A percentile compares a stretch with the other conserved stretches of the same genome.
phyloP scores from a whole-genome alignment of 1,140 invertebrate species.

The Mya arenaria region DNA sequence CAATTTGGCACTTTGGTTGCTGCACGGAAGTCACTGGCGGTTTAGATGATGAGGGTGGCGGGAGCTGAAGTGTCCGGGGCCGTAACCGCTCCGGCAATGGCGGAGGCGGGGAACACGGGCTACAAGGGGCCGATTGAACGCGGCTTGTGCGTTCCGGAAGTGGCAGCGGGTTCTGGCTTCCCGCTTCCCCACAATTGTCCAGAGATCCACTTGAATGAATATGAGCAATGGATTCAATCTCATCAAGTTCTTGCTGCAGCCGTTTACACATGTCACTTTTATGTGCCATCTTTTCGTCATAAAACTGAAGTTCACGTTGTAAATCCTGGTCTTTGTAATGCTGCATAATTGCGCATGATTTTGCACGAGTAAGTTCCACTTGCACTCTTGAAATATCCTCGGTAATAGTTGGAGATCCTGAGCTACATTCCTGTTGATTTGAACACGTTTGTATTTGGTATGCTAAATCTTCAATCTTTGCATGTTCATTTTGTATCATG shows the following conservation, averaged over 20 bases:
- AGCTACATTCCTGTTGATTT: slow-evolving; percentile 36
- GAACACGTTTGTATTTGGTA: slow-evolving; percentile 55
- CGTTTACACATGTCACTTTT: slow-evolving; percentile 85
- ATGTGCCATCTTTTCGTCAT: slow-evolving; percentile 85
- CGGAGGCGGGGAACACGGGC: not conserved
- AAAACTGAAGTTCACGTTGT: slow-evolving; percentile 85
- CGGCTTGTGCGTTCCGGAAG: slow-evolving; percentile 41
- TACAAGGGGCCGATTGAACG: not conserved
- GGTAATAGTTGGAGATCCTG: slow-evolving; percentile 80
- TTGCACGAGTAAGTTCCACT: slow-evolving; percentile 74
- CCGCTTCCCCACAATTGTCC: slow-evolving; percentile 1
- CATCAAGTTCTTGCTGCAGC: slow-evolving; percentile 86
- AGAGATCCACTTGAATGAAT: slow-evolving; percentile 21
- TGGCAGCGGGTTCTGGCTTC: slow-evolving; percentile 12
- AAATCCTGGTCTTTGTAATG: slow-evolving; percentile 86
- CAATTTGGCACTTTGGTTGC: not conserved
- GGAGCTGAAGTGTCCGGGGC: too few species aligned
- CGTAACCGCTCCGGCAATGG: slow-evolving; percentile 43
- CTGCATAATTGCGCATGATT: slow-evolving; percentile 81
- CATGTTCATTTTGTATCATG: slow-evolving; percentile 85
- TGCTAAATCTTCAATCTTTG: slow-evolving; percentile 63
- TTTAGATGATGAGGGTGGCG: too few species aligned
- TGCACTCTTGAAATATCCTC: slow-evolving; percentile 82
- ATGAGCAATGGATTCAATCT: slow-evolving; percentile 80
- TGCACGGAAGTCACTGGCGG: not conserved